A percentile compares a stretch with the other conserved stretches of the same genome.
phyloP scores from a whole-genome alignment of 2,113 vertebrate species.

The Phalacrocorax carbo region DNA sequence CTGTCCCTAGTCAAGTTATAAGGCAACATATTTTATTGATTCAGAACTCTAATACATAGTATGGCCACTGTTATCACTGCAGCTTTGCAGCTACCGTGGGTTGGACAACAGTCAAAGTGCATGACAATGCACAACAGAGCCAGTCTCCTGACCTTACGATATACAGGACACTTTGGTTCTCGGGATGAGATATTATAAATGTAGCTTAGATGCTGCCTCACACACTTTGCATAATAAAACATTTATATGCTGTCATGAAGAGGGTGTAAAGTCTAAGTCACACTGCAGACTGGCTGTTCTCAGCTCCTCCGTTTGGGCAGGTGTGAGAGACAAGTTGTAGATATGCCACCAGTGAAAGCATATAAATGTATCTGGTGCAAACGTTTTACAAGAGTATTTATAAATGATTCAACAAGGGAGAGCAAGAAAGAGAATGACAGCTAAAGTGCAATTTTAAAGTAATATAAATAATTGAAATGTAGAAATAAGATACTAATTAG shows the following conservation, averaged over 20 bases:
- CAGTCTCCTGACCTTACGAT: constrained; percentile 62
- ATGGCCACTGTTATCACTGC: constrained; percentile 81
- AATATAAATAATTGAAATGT: constrained; percentile 80
- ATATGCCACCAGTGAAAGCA: constrained; percentile 61
- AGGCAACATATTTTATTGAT: constrained; percentile 71
- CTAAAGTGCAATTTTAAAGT: constrained; percentile 82
- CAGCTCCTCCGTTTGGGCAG: constrained; percentile 20
- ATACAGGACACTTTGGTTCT: constrained; percentile 78
- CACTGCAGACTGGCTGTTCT: constrained; percentile 49
- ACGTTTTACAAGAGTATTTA: constrained; percentile 52
- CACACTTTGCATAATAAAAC: constrained; percentile 72
- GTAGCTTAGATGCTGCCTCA: constrained; percentile 68
- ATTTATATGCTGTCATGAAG: constrained; percentile 65
- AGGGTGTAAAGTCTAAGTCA: constrained; percentile 40
- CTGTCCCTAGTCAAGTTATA: constrained; percentile 70
- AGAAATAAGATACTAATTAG: constrained; percentile 72
- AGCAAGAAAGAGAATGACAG: constrained; percentile 8
- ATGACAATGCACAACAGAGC: constrained; percentile 54
- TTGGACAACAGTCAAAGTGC: constrained; percentile 71
- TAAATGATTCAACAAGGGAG: constrained; percentile 61
- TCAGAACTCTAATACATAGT: constrained; percentile 70
- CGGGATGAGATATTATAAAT: constrained; percentile 58
- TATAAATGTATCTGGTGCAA: constrained; percentile 64
- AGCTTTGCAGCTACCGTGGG: constrained; percentile 60
- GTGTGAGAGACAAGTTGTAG: constrained; percentile 56